A percentile compares a stretch with the other conserved stretches of the same genome.
phyloP scores from a whole-genome alignment of 2,888 invertebrate species.

The Mylabris sibirica region DNA sequence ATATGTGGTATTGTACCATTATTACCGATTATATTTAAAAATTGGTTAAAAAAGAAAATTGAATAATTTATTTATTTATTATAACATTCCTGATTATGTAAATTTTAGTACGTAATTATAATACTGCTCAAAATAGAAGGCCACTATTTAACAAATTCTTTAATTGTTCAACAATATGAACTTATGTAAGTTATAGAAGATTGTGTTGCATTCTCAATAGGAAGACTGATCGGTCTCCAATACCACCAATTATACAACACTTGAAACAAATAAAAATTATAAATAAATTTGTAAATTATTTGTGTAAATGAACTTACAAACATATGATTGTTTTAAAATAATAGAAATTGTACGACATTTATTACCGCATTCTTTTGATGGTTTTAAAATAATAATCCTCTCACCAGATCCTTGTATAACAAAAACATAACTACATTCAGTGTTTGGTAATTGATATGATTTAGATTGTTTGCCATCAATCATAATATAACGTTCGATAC shows the following conservation, averaged over 20 bases:
- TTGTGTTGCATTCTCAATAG: conserved; percentile 67
- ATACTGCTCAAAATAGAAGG: conserved; percentile 11
- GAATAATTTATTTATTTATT: conserved; percentile 61
- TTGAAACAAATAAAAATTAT: conserved; percentile 60
- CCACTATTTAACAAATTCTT: background rate
- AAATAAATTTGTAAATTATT: conserved; percentile 6
- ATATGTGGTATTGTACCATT: conserved; percentile 84
- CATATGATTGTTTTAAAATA: conserved; percentile 74
- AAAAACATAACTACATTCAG: conserved; percentile 84
- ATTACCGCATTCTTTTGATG: conserved; percentile 78
- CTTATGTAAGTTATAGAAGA: conserved; percentile 73
- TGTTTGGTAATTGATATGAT: conserved; percentile 75
- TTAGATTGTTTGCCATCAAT: conserved; percentile 76
- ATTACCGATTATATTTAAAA: conserved; percentile 86
- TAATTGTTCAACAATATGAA: conserved; percentile 70
- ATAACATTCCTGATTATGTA: conserved; percentile 6
- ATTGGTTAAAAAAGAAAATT: conserved; percentile 79
- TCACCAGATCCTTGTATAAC: conserved; percentile 76
- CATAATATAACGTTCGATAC: conserved; percentile 75
- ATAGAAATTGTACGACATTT: conserved; percentile 77
- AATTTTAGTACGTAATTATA: background rate
- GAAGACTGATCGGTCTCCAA: conserved; percentile 75
- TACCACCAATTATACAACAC: conserved; percentile 89
- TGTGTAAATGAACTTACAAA: conserved; percentile 69
- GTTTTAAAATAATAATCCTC: conserved; percentile 74